A percentile compares a stretch with the other conserved stretches of the same genome.
Conservation (phyloP, 2,888 invertebrate species). For the Ceraclea dissimilis region DNA sequence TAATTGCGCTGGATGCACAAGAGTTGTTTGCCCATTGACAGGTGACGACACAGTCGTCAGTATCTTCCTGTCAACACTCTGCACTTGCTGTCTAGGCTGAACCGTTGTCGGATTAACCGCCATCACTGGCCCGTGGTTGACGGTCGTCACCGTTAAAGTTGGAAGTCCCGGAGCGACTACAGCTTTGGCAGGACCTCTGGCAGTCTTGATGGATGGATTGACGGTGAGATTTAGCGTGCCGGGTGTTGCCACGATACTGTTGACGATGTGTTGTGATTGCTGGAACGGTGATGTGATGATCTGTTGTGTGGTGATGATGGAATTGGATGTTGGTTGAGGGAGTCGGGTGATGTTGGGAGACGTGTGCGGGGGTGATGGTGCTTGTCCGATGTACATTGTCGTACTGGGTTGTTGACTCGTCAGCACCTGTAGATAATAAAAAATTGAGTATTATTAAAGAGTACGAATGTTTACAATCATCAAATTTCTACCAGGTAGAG, state of each 20-base stretch:
- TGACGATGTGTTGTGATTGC: conserved; percentile 7
- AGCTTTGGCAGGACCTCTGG: neutral
- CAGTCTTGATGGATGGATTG: conserved; percentile 9
- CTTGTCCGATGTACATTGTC: conserved; percentile 11
- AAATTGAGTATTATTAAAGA: neutral
- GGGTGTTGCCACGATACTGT: conserved; percentile 17
- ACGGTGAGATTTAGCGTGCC: conserved; percentile 21
- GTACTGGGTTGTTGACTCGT: conserved; percentile 16
- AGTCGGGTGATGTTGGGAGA: conserved; percentile 7
- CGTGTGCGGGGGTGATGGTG: conserved; percentile 12
- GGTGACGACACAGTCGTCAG: conserved; percentile 28
- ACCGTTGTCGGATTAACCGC: conserved; percentile 14
- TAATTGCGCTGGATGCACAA: conserved; percentile 46
- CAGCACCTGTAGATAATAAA: conserved; percentile 15
- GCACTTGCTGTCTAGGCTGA: neutral
- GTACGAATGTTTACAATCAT: no score
- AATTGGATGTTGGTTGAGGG: conserved; percentile 2
- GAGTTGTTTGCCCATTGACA: conserved; percentile 35
- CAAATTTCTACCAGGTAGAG: no score
- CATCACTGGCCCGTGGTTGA: conserved; percentile 22
- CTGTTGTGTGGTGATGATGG: neutral
- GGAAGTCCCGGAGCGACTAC: conserved; percentile 10
- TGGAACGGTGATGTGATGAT: conserved; percentile 1
- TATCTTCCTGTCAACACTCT: conserved; percentile 17
- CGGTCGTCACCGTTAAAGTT: conserved; percentile 23